phyloP scores from a whole-genome alignment of 2,797 vertebrate species.

The Dromococcyx pavoninus region DNA sequence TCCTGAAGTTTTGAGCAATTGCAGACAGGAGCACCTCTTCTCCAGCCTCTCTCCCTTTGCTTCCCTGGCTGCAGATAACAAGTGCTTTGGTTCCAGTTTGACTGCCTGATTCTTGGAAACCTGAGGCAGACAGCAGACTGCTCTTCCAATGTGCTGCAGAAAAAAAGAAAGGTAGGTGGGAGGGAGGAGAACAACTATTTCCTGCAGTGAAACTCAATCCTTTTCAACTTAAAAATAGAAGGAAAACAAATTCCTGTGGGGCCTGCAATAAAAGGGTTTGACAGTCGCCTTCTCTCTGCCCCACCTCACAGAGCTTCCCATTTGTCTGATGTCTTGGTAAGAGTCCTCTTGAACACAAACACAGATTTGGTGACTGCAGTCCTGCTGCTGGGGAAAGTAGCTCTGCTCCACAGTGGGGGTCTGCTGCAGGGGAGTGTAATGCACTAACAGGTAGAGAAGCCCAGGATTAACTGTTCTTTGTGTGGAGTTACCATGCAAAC shows the following conservation, averaged over 20 bases:
- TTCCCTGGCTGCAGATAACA: not conserved
- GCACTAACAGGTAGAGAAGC: constrained; percentile 34
- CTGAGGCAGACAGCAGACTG: constrained; percentile 20
- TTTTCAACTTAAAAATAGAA: constrained; percentile 77
- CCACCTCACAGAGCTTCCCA: constrained; percentile 1
- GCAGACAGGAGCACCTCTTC: not conserved
- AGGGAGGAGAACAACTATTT: constrained; percentile 76
- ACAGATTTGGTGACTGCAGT: not conserved
- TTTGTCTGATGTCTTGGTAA: constrained; percentile 14
- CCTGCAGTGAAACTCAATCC: constrained; percentile 82
- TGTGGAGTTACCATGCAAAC: not conserved
- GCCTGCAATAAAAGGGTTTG: constrained; percentile 55
- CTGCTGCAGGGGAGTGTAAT: not conserved
- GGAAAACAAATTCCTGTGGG: constrained; percentile 72
- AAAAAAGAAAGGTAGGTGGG: constrained; percentile 43
- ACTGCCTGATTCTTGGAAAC: constrained; percentile 14
- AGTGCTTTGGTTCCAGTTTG: not conserved
- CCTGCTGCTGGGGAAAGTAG: not conserved
- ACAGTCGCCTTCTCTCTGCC: not conserved
- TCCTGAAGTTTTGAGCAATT: not conserved
- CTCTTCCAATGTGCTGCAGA: not conserved
- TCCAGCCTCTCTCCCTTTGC: not conserved
- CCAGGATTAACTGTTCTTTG: constrained; percentile 38
- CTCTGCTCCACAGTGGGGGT: not conserved
- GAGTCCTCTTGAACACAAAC: not conserved